Evolutionary conservation across 2,113 vertebrate species (phyloP), one percentile per base, ranked within the genome.

Genomic region (Puma concolor): DNA sequence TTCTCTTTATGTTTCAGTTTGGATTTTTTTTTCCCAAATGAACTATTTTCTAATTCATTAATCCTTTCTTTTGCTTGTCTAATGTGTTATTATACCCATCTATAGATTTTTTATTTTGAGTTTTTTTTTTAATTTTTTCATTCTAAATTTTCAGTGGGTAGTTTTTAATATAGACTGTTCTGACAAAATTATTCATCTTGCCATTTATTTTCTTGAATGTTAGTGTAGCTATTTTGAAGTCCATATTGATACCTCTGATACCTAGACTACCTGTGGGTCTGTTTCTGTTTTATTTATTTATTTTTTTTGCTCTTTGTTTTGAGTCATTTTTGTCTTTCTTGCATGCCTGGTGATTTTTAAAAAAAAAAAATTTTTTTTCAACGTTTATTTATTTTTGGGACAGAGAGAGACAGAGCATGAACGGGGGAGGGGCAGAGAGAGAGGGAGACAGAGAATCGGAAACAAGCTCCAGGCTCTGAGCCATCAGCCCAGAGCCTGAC

Each of bases 61-160:
- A 90, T 79, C 12, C 10, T 88, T 89, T 84, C 16, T 57, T 63
- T 80, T 83, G 64, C 82, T 52, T 69, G 27, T 64, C 52, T 91
- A 76, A 84, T 74, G 38, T 72, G 23, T 71, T 54, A 8, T 38
- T 90, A 87, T 4, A 57, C 15, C 29, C 9, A 67, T 38, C 41
- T 84, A 25, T 50, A 67, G 57, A 92, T 93, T 95, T 92, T 25
- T 95, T 92, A 89, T 76, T 85, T 21, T 93, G 21, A 36, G 38
- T 91, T 72, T 50, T 41, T 90, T 90, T 90, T 79, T 36, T 79
- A 52, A 44, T 38, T 82, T 90, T 82, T 93, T 57, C 84, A 3
- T 63, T 97, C 69, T 96, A 87, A 89, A 74, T 86, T 87, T 96
- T 71, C 31, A 80, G 54, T 63, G 60, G 63, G 60, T 41, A 81